Conservation (phyloP, 2,797 vertebrate genomes). For the Myripristis jacobus region DNA sequence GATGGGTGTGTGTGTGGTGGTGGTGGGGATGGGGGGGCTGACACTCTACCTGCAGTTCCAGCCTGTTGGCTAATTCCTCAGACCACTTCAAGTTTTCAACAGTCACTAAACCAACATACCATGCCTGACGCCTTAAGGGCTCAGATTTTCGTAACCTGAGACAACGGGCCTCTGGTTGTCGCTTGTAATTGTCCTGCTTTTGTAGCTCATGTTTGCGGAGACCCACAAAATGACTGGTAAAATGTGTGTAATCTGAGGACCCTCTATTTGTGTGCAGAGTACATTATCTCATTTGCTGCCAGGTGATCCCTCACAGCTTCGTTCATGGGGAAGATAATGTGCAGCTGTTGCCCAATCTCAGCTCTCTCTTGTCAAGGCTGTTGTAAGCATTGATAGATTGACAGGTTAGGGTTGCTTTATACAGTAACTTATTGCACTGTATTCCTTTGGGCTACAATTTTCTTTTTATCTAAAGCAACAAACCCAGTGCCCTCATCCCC, state of each 20-base stretch:
- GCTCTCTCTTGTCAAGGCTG: conserved; percentile 17
- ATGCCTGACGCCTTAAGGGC: conserved; percentile 67
- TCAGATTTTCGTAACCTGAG: conserved; percentile 65
- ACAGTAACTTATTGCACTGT: neutral
- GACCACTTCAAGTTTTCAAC: conserved; percentile 83
- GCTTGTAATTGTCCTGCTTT: conserved; percentile 69
- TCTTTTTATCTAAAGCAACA: too few relatives aligned
- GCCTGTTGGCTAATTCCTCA: conserved; percentile 83
- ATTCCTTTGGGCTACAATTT: neutral
- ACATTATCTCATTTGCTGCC: conserved; percentile 46
- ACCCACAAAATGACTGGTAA: conserved; percentile 54
- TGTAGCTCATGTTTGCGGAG: conserved; percentile 59
- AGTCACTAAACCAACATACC: conserved; percentile 66
- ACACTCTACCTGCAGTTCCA: conserved; percentile 70
- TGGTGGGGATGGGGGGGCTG: conserved; percentile 59
- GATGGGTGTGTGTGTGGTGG: conserved; percentile 55
- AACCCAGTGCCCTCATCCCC: too few relatives aligned
- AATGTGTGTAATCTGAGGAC: conserved; percentile 58
- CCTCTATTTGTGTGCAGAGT: conserved; percentile 47
- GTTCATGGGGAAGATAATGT: conserved; percentile 32
- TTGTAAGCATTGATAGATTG: conserved; percentile 26
- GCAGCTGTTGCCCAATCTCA: conserved; percentile 43
- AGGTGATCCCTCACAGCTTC: conserved; percentile 41
- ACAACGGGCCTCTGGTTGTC: conserved; percentile 29
- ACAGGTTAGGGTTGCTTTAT: conserved; percentile 10